Evolutionary conservation across 2,113 vertebrate species (phyloP), one percentile per base, ranked within the genome.

Genomic region (Melanocharis versteri): DNA sequence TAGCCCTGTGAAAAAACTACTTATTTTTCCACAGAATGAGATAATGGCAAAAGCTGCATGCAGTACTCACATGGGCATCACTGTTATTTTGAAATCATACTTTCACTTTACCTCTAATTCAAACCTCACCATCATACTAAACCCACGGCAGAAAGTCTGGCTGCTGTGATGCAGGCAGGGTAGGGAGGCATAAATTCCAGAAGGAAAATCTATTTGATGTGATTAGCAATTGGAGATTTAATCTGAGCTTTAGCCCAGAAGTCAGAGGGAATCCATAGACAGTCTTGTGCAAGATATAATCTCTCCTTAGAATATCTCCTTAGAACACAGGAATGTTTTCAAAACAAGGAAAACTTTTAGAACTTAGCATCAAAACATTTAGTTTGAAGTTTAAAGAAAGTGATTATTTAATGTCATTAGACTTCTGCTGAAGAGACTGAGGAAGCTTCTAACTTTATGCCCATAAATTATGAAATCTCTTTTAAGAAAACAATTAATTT

Each of bases 121-220:
- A 48, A 50, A 68, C 14, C 16, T 83, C 42, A 15, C 35, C 10
- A 13, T 40, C 72, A 39, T 15, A 30, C 9, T 60, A 54, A 64
- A 4, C 7, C 15, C 3, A 9, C 0, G 0, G 21, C 6, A 39
- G 40, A 72, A 64, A 50, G 2, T 4, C 40, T 80, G 30, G 20
- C 10, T 87, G 20, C 27, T 56, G 27, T 54, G 30, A 66, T 35
- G 23, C 9, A 20, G 57, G 21, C 17, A 33, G 45, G 11, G 20
- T 13, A 70, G 64, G 20, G 6, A 47, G 9, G 19, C 10, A 60
- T 39, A 50, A 62, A 86, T 79, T 92, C 44, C 20, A 76, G 71
- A 66, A 78, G 15, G 26, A 88, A 40, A 45, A 68, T 50, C 13
- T 60, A 10, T 30, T 54, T 57, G 4, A 21, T 53, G 57, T 66